Evolutionary conservation across 2,797 vertebrate species (phyloP).

Genomic region (Lerista edwardsae): DNA sequence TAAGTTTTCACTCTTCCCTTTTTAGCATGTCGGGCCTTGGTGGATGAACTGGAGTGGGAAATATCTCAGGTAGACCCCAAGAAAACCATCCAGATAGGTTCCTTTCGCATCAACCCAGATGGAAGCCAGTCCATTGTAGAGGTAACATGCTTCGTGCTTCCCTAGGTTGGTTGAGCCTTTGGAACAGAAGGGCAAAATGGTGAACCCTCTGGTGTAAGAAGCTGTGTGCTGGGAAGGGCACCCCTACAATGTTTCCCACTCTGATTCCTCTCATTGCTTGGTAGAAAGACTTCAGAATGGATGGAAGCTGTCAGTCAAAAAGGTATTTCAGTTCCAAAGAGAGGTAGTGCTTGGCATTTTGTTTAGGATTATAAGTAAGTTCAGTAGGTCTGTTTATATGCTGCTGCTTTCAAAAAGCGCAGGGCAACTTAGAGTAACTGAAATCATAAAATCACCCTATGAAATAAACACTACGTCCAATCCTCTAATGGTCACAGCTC

Average conservation of each 20-base stretch:
- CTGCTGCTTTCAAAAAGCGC: background rate
- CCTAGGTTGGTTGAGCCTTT: fast-evolving
- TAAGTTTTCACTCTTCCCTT: background rate
- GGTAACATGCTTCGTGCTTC: constrained; percentile 74
- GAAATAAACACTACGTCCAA: background rate
- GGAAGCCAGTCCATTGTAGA: constrained; percentile 94
- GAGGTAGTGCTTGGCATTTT: background rate
- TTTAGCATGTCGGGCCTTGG: constrained; percentile 91
- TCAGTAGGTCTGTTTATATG: background rate
- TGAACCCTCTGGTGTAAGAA: background rate
- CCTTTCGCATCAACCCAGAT: constrained; percentile 95
- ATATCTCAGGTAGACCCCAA: constrained; percentile 91
- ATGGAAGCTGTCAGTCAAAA: background rate
- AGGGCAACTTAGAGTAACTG: background rate
- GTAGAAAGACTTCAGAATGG: background rate
- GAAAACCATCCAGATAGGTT: constrained; percentile 94
- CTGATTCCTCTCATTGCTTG: background rate
- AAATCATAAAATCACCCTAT: background rate
- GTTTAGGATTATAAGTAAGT: background rate
- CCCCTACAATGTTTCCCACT: too few relatives aligned
- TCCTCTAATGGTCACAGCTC: too few relatives aligned
- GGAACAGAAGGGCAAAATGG: background rate
- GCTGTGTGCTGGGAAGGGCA: background rate
- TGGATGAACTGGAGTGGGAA: constrained; percentile 96
- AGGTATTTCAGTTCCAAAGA: background rate